Evolutionary conservation across 2,797 vertebrate genomes (phyloP).

Genomic region (Decapterus maruadsi): DNA sequence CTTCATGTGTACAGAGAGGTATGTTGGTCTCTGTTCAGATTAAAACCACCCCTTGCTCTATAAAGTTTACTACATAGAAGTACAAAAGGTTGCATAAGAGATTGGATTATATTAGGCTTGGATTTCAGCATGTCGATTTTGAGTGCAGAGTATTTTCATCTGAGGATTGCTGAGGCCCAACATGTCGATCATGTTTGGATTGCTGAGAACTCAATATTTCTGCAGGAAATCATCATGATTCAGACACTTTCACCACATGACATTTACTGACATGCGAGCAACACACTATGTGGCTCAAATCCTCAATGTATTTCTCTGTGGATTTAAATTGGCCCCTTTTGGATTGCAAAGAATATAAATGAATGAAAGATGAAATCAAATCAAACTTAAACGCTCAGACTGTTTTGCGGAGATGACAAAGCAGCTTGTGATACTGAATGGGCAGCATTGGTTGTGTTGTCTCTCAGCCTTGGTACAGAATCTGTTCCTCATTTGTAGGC

Average conservation of each 20-base stretch:
- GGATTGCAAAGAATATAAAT: conserved; percentile 40
- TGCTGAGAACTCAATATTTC: conserved; percentile 65
- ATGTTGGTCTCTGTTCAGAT: not conserved
- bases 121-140: conserved; percentile 71
- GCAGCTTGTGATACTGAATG: conserved; percentile 58
- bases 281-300: conserved; percentile 14
- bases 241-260: conserved; percentile 15
- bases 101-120: conserved; percentile 66
- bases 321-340: conserved; percentile 31
- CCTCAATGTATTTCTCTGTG: conserved; percentile 22
- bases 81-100: conserved; percentile 48
- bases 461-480: conserved; percentile 53
- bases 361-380: conserved; percentile 71
- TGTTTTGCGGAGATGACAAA: conserved; percentile 69
- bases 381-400: conserved; percentile 55
- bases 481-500: conserved; percentile 82
- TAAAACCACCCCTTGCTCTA: conserved; percentile 14
- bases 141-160: conserved; percentile 50
- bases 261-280: not conserved
- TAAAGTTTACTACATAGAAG: conserved; percentile 30
- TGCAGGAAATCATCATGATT: conserved; percentile 36
- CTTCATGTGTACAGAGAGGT: not conserved
- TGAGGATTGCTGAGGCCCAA: conserved; percentile 60
- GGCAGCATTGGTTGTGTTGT: conserved; percentile 46
- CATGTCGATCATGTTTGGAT: conserved; percentile 81